Base-by-base conservation (phyloP, 2,797 vertebrate species). In the Gila robusta region DNA sequence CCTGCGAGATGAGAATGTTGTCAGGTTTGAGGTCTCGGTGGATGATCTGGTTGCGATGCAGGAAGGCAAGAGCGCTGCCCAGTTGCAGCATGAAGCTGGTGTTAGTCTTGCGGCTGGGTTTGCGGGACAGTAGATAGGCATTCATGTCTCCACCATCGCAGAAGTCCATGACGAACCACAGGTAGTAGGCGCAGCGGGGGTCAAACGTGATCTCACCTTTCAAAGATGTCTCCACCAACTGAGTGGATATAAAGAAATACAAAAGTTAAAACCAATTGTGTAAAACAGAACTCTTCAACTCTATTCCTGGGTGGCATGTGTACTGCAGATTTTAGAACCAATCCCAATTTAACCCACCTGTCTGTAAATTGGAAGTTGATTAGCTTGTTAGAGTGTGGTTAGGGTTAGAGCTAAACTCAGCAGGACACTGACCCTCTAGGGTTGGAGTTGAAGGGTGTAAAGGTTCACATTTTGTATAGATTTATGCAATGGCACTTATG, bases 161-260 rank as follows among this genome's bases (percentile, higher is more conserved):
- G 94, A 99, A 99, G 96, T 99, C 98, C 96, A 97, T 99, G 88
- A 99, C 97, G 28, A 99, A 99, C 98, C 98, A 99, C 92, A 99
- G 93, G 93, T 98, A 98, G 93, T 98, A 99, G 92, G 97, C 96
- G 91, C 97, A 97, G 92, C 95, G 96, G 47, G 97, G 97, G 93
- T 99, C 97, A 89, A 98, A 99, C 83, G 95, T 96, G 92, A 99
- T 97, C 93, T 99, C 97, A 23, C 98, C 98, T 94, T 99, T 99
- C 87, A 99, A 91, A 56, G 98, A 99, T 28, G 97, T 97, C 89
- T 97, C 96, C 91, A 97, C 97, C 66, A 97, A 94, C 97, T 97
- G 78, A 37, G 78, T 41, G 71, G 8, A 17, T 56, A 79, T 35
- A 82, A 80, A 35, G 4, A 49, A 37, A 59, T n/a, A 52, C 4